A percentile compares a stretch with the other conserved stretches of the same genome.
Conservation (phyloP, 2,797 vertebrate species). For the Coregonus sp. region DNA sequence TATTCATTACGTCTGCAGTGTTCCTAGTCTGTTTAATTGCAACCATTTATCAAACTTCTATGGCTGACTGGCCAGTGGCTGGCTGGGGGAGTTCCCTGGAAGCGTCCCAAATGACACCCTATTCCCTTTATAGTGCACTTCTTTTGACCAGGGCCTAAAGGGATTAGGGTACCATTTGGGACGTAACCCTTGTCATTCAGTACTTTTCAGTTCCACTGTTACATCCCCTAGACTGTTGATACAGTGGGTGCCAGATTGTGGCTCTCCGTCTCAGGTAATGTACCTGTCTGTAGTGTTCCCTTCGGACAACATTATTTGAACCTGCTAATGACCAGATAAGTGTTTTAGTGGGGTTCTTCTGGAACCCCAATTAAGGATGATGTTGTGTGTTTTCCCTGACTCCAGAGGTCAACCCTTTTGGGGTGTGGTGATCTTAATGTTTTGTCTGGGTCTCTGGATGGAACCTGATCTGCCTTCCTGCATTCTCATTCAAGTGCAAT, state of each 20-base stretch:
- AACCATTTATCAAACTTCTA: slow-evolving; percentile 62
- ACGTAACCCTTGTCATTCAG: background rate
- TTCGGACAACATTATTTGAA: slow-evolving; percentile 30
- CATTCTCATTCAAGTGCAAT: slow-evolving; percentile 10
- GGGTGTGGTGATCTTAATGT: slow-evolving; percentile 6
- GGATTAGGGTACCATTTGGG: background rate
- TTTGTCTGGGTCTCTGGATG: slow-evolving; percentile 13
- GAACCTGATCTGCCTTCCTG: slow-evolving; percentile 41
- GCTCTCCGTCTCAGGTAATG: slow-evolving; percentile 18
- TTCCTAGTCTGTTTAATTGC: slow-evolving; percentile 61
- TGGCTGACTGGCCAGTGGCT: slow-evolving; percentile 31
- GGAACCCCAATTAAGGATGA: slow-evolving; percentile 30
- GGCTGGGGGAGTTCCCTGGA: slow-evolving; percentile 17
- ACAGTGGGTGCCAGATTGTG: background rate
- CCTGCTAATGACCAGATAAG: slow-evolving; percentile 50
- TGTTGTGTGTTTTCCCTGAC: slow-evolving; percentile 56
- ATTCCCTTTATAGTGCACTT: background rate
- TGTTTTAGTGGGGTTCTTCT: slow-evolving; percentile 38
- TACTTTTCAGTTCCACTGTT: background rate
- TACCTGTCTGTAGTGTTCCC: slow-evolving; percentile 44
- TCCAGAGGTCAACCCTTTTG: slow-evolving; percentile 37
- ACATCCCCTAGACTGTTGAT: background rate
- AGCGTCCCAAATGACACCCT: background rate
- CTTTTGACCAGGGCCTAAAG: background rate
- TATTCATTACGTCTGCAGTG: slow-evolving; percentile 48